phyloP scores from a whole-genome alignment of 1,140 invertebrate species.

The Zaprionus vittiger region DNA sequence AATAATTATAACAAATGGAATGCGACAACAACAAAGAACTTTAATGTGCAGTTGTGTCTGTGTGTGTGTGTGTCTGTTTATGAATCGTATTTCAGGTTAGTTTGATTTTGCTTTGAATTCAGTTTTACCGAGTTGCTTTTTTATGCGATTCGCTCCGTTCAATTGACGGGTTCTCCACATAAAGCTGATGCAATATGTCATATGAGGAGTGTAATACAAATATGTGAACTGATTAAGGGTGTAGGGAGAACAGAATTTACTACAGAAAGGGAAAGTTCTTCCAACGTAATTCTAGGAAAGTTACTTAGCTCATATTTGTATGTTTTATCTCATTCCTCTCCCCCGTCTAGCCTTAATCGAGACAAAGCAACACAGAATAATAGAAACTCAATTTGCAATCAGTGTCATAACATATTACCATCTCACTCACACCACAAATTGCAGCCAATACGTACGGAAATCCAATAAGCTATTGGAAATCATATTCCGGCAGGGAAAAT shows the following conservation, averaged over 20 bases:
- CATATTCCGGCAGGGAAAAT: slow-evolving; percentile 8
- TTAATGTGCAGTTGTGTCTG: not conserved
- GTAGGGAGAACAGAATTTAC: not conserved
- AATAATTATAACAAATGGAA: slow-evolving; percentile 31
- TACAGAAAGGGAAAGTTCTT: not conserved
- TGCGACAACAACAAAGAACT: slow-evolving; percentile 23
- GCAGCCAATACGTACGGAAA: not conserved
- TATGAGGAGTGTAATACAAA: slow-evolving; percentile 39
- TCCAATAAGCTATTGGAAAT: slow-evolving; percentile 25
- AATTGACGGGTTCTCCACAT: not conserved
- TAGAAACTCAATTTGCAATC: slow-evolving; percentile 1
- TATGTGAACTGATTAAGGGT: not conserved
- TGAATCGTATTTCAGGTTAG: slow-evolving; percentile 37
- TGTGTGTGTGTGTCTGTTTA: slow-evolving; percentile 12
- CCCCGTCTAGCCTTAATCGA: not conserved
- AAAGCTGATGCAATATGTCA: slow-evolving; percentile 62
- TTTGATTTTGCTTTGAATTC: slow-evolving; percentile 25
- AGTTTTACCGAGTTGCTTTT: slow-evolving; percentile 12
- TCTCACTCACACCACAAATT: slow-evolving; percentile 5
- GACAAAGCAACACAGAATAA: slow-evolving; percentile 1
- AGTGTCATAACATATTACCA: slow-evolving; percentile 11
- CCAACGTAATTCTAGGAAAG: not conserved
- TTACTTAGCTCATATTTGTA: not conserved
- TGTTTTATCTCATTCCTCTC: not conserved
- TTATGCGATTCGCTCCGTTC: slow-evolving; percentile 12